Conservation (phyloP, 2,113 vertebrate species). For the Pseudopipra pipra region DNA sequence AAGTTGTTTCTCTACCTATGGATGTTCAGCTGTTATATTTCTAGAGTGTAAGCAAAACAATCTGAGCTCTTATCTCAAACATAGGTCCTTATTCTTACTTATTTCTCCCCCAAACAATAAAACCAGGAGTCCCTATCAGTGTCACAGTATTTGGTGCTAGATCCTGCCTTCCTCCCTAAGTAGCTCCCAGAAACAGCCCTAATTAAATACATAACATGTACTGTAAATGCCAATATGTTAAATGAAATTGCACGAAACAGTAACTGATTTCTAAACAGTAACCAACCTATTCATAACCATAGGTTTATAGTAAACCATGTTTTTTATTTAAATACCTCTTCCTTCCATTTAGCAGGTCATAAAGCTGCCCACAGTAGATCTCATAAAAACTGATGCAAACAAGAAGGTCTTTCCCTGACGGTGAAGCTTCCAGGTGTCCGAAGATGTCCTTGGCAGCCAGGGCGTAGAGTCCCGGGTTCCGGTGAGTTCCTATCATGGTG, state of each 20-base stretch:
- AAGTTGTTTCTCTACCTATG: not conserved
- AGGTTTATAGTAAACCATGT: not conserved
- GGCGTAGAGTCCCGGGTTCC: slow-evolving; percentile 84
- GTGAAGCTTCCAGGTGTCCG: slow-evolving; percentile 72
- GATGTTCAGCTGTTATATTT: not conserved
- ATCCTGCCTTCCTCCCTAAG: not conserved
- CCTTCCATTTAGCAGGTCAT: slow-evolving; percentile 87
- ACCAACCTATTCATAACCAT: not conserved
- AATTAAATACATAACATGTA: not conserved
- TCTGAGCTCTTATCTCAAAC: not conserved
- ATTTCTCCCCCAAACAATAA: not conserved
- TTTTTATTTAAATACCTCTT: slow-evolving; percentile 78
- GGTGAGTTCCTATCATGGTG: slow-evolving; percentile 87
- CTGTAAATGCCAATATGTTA: not conserved
- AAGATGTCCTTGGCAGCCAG: slow-evolving; percentile 90
- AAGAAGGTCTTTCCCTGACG: slow-evolving; percentile 51
- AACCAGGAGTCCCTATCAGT: not conserved
- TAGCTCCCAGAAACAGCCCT: not conserved
- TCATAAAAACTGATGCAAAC: slow-evolving; percentile 93
- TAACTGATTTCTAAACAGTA: not conserved
- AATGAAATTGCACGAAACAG: not conserved
- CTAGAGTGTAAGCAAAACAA: not conserved
- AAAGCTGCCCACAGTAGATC: slow-evolving; percentile 93
- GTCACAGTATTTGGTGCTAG: not conserved
- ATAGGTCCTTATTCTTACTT: not conserved